Evolutionary conservation across 2,888 invertebrate genomes (phyloP), one percentile per base, ranked within the genome.

Genomic region (Cheilosia impressa): DNA sequence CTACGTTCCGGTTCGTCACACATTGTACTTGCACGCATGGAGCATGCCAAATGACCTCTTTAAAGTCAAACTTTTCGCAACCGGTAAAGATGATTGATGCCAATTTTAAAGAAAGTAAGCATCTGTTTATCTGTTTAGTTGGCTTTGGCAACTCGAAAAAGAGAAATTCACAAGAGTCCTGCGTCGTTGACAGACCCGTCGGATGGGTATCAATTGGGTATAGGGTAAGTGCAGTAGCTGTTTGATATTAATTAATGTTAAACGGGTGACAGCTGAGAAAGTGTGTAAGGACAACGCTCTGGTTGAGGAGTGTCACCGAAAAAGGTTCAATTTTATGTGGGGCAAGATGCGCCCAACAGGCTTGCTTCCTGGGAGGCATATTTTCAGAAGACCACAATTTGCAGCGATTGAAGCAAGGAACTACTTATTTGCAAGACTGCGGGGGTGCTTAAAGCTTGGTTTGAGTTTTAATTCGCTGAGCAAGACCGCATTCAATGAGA

Each of bases 41-140:
- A 79, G 53, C 79, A 71, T 31, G 65, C 41, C 58, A 80, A 80
- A 79, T 79, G 84, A 84, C 84, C 79, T 80, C 84, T 15, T 79
- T 84, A 58, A 34, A 65, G 72, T 47, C 41, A 68, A 66, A 45
- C 27, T 69, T 41, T 55, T 43, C 58, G 62, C 62, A 68, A 73
- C 66, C 60, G 78, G 60, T 75, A 68, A 69, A 75, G 52, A 79
- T 80, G 84, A 79, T 78, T 27, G 68, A 84, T 79, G 79, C 34
- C 73, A 77, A 60, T 77, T 71, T 77, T 47, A 34, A 62, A 50
- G 71, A 82, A 66, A 72, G 77, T 47, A 47, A 55, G 83, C 83
- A 83, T 78, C 79, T 83, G 79, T 83, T 83, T 52, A 34, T 34
- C 79, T 79, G 79, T 83, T 83, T 34, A 50, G 34, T 50, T 57